These are phyloP conservation scores for Eufriesea mexicana DNA, from an alignment of 1,140 invertebrate species.

Conservation along the genomic window DNA sequence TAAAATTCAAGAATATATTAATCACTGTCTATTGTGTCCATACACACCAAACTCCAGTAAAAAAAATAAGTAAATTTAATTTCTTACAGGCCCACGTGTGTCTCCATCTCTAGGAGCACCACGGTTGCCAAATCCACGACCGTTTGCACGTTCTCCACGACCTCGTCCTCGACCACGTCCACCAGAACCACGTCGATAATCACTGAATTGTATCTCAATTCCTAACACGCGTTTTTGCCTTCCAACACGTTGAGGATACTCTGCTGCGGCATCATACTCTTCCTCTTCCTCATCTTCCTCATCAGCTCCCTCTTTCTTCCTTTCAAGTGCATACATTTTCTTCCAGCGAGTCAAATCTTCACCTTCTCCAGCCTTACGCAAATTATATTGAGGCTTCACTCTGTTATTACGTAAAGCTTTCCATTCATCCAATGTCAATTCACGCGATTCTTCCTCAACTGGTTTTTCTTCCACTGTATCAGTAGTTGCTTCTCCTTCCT, in stretches of 20 bases:
- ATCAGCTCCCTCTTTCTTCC: constrained; percentile 88
- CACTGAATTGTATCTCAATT: constrained; percentile 95
- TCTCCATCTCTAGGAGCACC: constrained; percentile 74
- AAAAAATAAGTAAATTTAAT: constrained; percentile 6
- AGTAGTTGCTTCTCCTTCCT: constrained; percentile 78
- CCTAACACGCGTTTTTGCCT: constrained; percentile 93
- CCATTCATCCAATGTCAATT: constrained; percentile 94
- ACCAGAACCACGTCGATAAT: constrained; percentile 88
- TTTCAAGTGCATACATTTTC: constrained; percentile 93
- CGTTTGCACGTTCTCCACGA: constrained; percentile 80
- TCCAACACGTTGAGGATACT: constrained; percentile 93
- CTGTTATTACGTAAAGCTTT: constrained; percentile 90
- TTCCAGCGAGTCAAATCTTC: constrained; percentile 96
- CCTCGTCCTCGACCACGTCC: constrained; percentile 84
- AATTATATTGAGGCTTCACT: constrained; percentile 92
- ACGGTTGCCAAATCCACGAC: constrained; percentile 77
- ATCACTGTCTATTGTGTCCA: background rate
- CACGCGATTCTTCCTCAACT: constrained; percentile 89
- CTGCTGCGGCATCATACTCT: constrained; percentile 88
- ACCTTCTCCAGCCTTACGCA: constrained; percentile 95
- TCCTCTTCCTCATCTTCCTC: constrained; percentile 87
- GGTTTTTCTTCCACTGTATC: constrained; percentile 81
- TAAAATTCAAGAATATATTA: constrained; percentile 30
- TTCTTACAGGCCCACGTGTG: constrained; percentile 71
- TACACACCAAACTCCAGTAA: background rate